phyloP scores from a whole-genome alignment of 2,113 vertebrate genomes.

The Callionymus lyra region DNA sequence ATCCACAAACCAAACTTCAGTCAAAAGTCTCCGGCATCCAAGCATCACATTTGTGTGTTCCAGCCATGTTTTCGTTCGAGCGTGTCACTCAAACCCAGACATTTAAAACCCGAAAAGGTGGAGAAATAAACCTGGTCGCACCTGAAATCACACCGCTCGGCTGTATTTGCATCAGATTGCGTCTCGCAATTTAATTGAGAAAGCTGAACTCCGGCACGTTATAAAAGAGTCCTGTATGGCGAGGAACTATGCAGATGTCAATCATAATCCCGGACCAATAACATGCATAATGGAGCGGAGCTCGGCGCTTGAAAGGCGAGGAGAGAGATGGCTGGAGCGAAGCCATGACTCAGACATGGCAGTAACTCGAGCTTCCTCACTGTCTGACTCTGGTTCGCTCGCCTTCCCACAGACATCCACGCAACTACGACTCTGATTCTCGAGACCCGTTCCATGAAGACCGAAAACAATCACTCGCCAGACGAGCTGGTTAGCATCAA shows the following conservation, averaged over 20 bases:
- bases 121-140: slow-evolving; percentile 40
- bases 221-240: too few relatives aligned
- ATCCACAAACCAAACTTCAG: slow-evolving; percentile 40
- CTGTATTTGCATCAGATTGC: slow-evolving; percentile 9
- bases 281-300: slow-evolving; percentile 31
- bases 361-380: slow-evolving; percentile 36
- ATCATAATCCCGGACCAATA: slow-evolving; percentile 43
- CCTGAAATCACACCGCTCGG: slow-evolving; percentile 49
- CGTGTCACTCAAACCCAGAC: slow-evolving; percentile 6
- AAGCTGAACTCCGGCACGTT: too few relatives aligned
- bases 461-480: too few relatives aligned
- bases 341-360: slow-evolving; percentile 47
- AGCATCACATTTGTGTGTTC: slow-evolving; percentile 38
- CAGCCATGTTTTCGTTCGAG: slow-evolving; percentile 37
- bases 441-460: too few relatives aligned
- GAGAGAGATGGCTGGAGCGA: slow-evolving; percentile 30
- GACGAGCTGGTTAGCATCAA: too few relatives aligned
- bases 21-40: slow-evolving; percentile 50
- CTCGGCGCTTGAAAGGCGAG: slow-evolving; percentile 33
- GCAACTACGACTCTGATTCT: slow-evolving; percentile 4
- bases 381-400: slow-evolving; percentile 5
- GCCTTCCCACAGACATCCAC: slow-evolving; percentile 15
- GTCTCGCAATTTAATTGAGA: background rate
- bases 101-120: slow-evolving; percentile 2
- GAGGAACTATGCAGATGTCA: slow-evolving; percentile 12